phyloP scores from a whole-genome alignment of 2,797 vertebrate genomes.

The Antrozous pallidus region DNA sequence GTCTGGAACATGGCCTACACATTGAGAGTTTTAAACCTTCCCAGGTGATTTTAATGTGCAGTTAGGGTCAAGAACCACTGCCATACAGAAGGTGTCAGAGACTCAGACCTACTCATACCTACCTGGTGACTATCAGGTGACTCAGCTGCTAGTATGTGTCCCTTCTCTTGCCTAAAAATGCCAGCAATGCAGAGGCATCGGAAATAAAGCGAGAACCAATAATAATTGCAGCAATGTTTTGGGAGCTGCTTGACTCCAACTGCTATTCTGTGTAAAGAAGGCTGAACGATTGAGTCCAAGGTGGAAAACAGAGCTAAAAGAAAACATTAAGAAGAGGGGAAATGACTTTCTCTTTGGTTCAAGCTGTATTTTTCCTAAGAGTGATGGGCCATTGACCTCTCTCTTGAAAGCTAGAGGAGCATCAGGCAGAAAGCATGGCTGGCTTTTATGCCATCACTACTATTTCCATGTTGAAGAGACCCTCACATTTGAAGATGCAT shows the following conservation, averaged over 20 bases:
- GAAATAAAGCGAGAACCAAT: not conserved
- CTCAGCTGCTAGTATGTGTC: not conserved
- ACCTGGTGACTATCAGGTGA: not conserved
- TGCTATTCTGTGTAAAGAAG: not conserved
- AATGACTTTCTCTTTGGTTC: not conserved
- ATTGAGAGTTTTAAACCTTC: not conserved
- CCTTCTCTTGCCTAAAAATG: not conserved
- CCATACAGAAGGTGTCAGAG: not conserved
- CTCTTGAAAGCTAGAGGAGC: not conserved
- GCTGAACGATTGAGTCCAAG: not conserved
- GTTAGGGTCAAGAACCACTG: not conserved
- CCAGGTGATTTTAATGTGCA: not conserved
- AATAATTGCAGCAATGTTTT: not conserved
- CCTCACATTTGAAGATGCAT: not conserved
- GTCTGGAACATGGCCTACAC: not conserved
- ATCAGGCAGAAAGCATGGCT: not conserved
- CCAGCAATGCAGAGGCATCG: not conserved
- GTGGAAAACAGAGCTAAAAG: not conserved
- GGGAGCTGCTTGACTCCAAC: not conserved
- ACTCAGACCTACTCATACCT: not conserved
- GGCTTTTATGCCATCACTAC: constrained; percentile 1
- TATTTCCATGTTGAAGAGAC: not conserved
- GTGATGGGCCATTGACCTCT: not conserved
- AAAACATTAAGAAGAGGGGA: not conserved
- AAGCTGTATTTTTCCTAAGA: not conserved